Conservation (phyloP, 1,140 invertebrate genomes). For the Muscidifurax raptorellus region DNA sequence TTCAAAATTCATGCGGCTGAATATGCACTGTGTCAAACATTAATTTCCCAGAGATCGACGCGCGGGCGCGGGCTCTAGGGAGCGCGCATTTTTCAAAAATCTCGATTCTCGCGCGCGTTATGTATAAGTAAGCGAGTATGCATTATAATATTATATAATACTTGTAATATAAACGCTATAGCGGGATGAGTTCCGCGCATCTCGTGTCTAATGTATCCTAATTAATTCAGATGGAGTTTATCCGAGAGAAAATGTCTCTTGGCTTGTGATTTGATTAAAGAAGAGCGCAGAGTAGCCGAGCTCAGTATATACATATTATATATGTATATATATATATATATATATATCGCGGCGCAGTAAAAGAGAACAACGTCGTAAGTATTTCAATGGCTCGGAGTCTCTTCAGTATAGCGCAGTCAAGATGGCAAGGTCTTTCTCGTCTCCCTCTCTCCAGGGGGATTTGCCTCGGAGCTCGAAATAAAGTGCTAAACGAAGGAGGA, state of each 20-base stretch:
- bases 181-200: too few relatives aligned
- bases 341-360: too few relatives aligned
- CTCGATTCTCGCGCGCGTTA: too few relatives aligned
- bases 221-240: neutral
- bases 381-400: neutral
- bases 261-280: conserved; percentile 1
- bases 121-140: too few relatives aligned
- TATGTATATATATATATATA: too few relatives aligned
- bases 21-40: neutral
- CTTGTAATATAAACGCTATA: too few relatives aligned
- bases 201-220: neutral
- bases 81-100: neutral
- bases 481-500: neutral
- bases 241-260: neutral
- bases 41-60: neutral
- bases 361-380: neutral
- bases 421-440: neutral
- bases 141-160: too few relatives aligned
- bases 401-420: neutral
- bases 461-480: neutral
- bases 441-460: neutral
- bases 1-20: neutral
- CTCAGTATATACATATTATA: too few relatives aligned
- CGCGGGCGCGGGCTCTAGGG: too few relatives aligned
- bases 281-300: neutral